These are phyloP conservation scores for Apamea crenata DNA, from an alignment of 2,888 invertebrate genomes.

Conservation along the genomic window DNA sequence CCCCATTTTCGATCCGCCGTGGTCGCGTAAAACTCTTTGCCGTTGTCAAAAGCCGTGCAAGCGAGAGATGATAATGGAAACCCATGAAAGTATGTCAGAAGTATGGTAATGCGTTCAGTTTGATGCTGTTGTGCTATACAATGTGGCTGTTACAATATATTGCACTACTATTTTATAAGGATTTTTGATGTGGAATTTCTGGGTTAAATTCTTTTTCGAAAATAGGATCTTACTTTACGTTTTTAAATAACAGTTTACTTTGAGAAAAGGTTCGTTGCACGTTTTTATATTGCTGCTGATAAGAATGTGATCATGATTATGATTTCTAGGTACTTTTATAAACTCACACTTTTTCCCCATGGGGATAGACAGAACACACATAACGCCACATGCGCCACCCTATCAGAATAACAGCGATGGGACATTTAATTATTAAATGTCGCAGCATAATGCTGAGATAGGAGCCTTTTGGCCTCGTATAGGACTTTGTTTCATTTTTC, in stretches of 20 bases:
- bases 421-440: no score
- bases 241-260: background rate
- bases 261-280: background rate
- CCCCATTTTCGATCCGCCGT: slow-evolving; percentile 43
- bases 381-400: no score
- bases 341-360: no score
- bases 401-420: no score
- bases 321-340: no score
- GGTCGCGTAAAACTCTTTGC: slow-evolving; percentile 36
- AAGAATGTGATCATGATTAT: no score
- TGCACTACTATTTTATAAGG: background rate
- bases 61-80: slow-evolving; percentile 53
- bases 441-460: no score
- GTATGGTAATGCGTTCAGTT: slow-evolving; percentile 51
- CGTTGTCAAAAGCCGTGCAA: slow-evolving; percentile 36
- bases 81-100: slow-evolving; percentile 52
- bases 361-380: background rate
- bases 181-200: background rate
- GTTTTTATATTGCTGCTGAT: background rate
- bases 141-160: slow-evolving; percentile 17
- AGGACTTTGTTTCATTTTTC: no score
- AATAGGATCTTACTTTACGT: background rate
- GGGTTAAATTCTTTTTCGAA: background rate
- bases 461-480: no score
- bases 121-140: slow-evolving; percentile 23